These are phyloP conservation scores for Mimumesa dahlbomi DNA, from an alignment of 2,888 invertebrate genomes.

Conservation along the genomic window DNA sequence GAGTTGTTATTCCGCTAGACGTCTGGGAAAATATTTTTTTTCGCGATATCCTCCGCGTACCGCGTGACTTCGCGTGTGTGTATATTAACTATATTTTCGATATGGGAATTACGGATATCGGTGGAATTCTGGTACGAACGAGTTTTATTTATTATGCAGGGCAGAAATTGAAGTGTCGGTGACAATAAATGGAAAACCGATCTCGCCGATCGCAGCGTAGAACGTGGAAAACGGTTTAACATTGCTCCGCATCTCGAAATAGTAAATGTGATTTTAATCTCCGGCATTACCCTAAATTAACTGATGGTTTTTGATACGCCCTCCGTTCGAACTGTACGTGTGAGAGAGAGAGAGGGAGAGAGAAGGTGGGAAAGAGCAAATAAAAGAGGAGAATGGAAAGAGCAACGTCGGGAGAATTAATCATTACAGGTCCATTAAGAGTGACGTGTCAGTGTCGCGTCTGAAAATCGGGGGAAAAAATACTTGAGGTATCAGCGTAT, in stretches of 20 bases:
- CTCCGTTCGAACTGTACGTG: constrained; percentile 3
- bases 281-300: constrained; percentile 13
- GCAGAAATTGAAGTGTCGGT: constrained; percentile 31
- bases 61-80: too few relatives aligned
- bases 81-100: too few relatives aligned
- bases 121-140: background rate
- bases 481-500: too few relatives aligned
- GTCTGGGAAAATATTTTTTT: too few relatives aligned
- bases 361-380: background rate
- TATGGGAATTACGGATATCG: too few relatives aligned
- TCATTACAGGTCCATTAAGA: too few relatives aligned
- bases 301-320: constrained; percentile 6
- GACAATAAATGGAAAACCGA: constrained; percentile 40
- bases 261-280: constrained; percentile 38
- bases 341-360: background rate
- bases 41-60: too few relatives aligned
- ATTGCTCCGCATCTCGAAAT: constrained; percentile 11
- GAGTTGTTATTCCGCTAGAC: too few relatives aligned
- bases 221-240: constrained; percentile 26
- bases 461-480: too few relatives aligned
- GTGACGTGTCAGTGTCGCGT: too few relatives aligned
- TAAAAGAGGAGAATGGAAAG: too few relatives aligned
- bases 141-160: constrained; percentile 32
- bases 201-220: constrained; percentile 23
- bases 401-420: too few relatives aligned